Evolutionary conservation across 2,888 invertebrate species (phyloP).

Genomic region (Ornithoptera priamus): DNA sequence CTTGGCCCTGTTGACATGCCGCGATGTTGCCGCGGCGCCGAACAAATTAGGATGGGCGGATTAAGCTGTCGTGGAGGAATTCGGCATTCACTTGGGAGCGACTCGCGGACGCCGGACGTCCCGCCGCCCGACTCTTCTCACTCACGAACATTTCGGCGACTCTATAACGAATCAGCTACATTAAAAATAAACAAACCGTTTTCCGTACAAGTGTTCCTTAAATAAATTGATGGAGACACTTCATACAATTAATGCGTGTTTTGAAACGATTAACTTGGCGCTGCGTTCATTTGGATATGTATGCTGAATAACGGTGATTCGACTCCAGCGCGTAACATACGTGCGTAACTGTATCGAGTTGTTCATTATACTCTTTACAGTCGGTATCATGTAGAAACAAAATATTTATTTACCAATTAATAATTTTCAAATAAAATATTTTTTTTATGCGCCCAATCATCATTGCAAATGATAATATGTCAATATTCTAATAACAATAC

Average conservation of each 20-base stretch:
- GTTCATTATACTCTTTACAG: constrained; percentile 10
- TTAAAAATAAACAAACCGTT: constrained; percentile 47
- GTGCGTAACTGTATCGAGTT: constrained; percentile 6
- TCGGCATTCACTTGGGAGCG: constrained; percentile 41
- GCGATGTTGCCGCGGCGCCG: constrained; percentile 53
- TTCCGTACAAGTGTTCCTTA: constrained; percentile 49
- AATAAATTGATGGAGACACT: constrained; percentile 44
- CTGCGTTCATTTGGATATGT: constrained; percentile 10
- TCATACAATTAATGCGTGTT: constrained; percentile 45
- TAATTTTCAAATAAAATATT: neutral
- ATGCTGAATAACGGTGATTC: constrained; percentile 15
- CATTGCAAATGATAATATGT: no score
- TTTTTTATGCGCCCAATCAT: neutral
- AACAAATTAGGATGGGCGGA: constrained; percentile 61
- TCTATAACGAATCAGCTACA: constrained; percentile 33
- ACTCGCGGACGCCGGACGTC: constrained; percentile 38
- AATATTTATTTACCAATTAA: neutral
- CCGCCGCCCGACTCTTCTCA: constrained; percentile 30
- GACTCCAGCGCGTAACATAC: constrained; percentile 5
- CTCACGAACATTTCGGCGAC: constrained; percentile 30
- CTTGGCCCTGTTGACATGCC: constrained; percentile 49
- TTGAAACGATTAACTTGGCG: constrained; percentile 33
- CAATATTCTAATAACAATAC: no score
- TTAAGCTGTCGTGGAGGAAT: constrained; percentile 62
- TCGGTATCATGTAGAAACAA: constrained; percentile 8